phyloP scores from a whole-genome alignment of 2,888 invertebrate species.

The Tinea trinotella region DNA sequence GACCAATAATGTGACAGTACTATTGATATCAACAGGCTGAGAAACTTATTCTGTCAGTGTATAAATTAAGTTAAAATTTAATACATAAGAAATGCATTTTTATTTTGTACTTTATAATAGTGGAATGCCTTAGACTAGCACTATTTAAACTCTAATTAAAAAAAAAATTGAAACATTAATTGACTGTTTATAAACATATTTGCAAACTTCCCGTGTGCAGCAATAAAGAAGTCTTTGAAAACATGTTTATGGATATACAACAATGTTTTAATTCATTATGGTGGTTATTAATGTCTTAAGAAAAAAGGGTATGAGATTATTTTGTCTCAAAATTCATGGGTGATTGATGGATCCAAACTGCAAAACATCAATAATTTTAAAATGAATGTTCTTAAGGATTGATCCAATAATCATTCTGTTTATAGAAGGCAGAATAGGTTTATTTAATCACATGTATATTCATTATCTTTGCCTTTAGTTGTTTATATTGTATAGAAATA shows the following conservation, averaged over 20 bases:
- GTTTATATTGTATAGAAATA: constrained; percentile 48
- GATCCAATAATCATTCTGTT: too few relatives aligned
- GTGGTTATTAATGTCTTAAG: constrained; percentile 2
- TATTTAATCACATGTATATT: not conserved
- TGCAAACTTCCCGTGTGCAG: too few relatives aligned
- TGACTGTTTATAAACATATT: too few relatives aligned
- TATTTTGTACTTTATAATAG: too few relatives aligned
- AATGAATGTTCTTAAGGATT: too few relatives aligned
- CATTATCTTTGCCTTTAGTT: constrained; percentile 27
- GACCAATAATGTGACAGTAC: not conserved
- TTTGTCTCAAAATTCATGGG: not conserved
- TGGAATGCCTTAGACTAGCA: too few relatives aligned
- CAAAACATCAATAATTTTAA: too few relatives aligned
- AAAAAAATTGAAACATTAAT: too few relatives aligned
- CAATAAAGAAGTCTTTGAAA: too few relatives aligned
- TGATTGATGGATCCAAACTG: too few relatives aligned
- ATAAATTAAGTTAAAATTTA: not conserved
- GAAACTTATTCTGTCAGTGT: not conserved
- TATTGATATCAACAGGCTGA: not conserved
- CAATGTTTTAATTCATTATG: not conserved
- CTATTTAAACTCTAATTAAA: too few relatives aligned
- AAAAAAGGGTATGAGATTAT: constrained; percentile 1
- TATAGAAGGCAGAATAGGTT: not conserved
- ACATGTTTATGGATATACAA: too few relatives aligned
- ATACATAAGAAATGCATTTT: not conserved